These are phyloP conservation scores for Malthinus seriepunctatus DNA, from an alignment of 2,888 invertebrate species.

Conservation along the genomic window DNA sequence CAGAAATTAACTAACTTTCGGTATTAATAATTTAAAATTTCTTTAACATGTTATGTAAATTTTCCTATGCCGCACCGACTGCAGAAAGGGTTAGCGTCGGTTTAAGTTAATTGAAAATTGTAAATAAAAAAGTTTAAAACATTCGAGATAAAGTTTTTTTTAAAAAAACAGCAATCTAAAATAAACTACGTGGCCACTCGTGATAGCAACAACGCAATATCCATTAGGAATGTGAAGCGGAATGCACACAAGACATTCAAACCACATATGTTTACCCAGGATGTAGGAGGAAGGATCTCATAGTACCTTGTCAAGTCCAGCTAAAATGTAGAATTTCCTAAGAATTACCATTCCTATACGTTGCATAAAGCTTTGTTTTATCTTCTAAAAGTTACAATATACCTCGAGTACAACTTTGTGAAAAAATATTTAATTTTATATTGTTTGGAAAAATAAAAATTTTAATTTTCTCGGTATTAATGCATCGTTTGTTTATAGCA, in stretches of 20 bases:
- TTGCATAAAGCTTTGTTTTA: too few relatives aligned
- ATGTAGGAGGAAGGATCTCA: conserved; percentile 23
- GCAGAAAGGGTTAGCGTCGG: not conserved
- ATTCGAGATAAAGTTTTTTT: not conserved
- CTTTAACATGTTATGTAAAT: not conserved
- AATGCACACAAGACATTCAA: conserved; percentile 29
- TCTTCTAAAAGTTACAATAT: too few relatives aligned
- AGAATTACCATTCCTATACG: conserved; percentile 25
- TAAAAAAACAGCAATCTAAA: not conserved
- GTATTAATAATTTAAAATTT: not conserved
- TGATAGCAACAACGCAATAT: conserved; percentile 26
- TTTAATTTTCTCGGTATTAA: too few relatives aligned
- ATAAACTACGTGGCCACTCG: conserved; percentile 13
- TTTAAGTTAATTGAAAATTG: too few relatives aligned
- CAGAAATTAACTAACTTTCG: conserved; percentile 14
- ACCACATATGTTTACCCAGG: conserved; percentile 28
- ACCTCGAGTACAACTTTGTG: too few relatives aligned
- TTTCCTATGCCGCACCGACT: not conserved
- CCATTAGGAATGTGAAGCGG: conserved; percentile 28
- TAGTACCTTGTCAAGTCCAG: conserved; percentile 26
- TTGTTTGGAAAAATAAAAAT: too few relatives aligned
- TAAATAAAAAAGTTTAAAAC: not conserved
- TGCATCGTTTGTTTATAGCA: too few relatives aligned
- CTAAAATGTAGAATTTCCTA: conserved; percentile 19
- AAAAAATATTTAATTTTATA: too few relatives aligned